These are phyloP conservation scores for Psittacula derbiana DNA, from an alignment of 2,797 vertebrate species.

Conservation along the genomic window DNA sequence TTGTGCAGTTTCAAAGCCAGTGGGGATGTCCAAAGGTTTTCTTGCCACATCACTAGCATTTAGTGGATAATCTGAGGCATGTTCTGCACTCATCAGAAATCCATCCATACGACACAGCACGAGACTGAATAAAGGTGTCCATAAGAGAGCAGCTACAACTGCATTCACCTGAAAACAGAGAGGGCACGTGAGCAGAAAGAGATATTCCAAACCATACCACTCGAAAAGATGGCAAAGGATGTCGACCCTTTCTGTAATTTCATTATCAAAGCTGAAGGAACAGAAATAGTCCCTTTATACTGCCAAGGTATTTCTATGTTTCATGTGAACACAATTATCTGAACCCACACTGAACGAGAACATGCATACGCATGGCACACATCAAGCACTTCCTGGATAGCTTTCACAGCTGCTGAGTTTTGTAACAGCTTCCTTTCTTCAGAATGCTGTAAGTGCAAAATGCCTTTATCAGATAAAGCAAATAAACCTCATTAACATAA, in stretches of 20 bases:
- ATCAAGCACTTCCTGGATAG: not conserved
- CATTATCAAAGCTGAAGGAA: constrained; percentile 26
- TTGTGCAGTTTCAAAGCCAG: not conserved
- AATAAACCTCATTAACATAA: not conserved
- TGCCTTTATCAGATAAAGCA: not conserved
- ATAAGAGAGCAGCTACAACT: not conserved
- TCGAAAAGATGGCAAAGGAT: constrained; percentile 26
- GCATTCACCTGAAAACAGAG: constrained; percentile 20
- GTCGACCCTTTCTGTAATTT: constrained; percentile 24
- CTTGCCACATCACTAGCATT: constrained; percentile 15
- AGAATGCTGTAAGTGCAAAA: not conserved
- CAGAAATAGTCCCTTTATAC: not conserved
- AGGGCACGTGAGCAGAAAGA: constrained; percentile 14
- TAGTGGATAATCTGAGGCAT: constrained; percentile 12
- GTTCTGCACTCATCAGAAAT: constrained; percentile 33
- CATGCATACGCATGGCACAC: not conserved
- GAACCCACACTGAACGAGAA: not conserved
- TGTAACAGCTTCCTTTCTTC: not conserved
- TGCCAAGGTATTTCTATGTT: not conserved
- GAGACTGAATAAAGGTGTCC: constrained; percentile 24
- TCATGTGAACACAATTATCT: not conserved
- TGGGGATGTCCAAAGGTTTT: constrained; percentile 36
- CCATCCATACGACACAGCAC: not conserved
- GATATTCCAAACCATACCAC: not conserved
- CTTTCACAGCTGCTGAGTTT: not conserved